Percentiles rank a stretch among this genome's conserved stretches.
Conservation (phyloP, 2,113 vertebrate genomes). For the Holacanthus passer region DNA sequence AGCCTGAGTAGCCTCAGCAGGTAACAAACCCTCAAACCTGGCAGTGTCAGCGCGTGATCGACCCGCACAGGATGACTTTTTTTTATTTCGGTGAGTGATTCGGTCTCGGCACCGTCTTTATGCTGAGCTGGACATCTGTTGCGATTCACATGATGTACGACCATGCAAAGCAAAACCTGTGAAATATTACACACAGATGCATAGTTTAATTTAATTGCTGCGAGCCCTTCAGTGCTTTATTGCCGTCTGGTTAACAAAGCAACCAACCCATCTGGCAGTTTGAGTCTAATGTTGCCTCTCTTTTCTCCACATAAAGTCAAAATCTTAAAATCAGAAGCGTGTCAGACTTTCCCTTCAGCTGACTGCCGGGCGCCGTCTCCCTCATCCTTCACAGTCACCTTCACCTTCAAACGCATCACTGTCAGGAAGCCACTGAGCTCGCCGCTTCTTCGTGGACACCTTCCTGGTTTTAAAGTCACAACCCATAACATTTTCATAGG, state of each 20-base stretch:
- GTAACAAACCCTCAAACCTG: slow-evolving; percentile 49
- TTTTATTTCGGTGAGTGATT: slow-evolving; percentile 31
- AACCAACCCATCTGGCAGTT: neutral
- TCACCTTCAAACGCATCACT: slow-evolving; percentile 4
- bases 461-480: slow-evolving; percentile 2
- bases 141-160: slow-evolving; percentile 9
- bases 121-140: slow-evolving; percentile 63
- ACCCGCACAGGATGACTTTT: slow-evolving; percentile 51
- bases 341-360: neutral
- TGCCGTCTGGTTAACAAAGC: neutral
- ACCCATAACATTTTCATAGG: neutral
- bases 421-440: neutral
- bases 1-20: slow-evolving; percentile 55
- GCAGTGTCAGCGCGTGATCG: neutral
- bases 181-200: slow-evolving; percentile 12
- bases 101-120: slow-evolving; percentile 18
- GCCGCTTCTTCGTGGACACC: neutral
- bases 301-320: neutral
- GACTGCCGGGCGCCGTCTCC: neutral
- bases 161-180: slow-evolving; percentile 8
- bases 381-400: neutral
- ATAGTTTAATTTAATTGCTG: slow-evolving; percentile 21
- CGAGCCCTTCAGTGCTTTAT: neutral
- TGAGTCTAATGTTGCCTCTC: neutral
- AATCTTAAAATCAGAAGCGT: neutral